Evolutionary conservation across 2,113 vertebrate species (phyloP).

Genomic region (Bos indicus): DNA sequence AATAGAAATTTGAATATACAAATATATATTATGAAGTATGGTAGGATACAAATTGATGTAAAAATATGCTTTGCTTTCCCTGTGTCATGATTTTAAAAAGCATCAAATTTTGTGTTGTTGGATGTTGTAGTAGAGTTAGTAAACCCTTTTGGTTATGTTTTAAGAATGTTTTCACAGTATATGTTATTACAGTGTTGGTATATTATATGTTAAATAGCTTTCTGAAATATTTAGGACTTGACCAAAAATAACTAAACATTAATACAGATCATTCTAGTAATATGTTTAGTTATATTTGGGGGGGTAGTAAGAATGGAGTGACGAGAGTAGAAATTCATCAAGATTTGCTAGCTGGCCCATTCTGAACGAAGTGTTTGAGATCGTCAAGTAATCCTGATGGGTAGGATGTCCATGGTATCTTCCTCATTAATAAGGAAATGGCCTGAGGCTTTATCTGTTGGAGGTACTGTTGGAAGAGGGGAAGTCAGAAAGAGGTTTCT

Average conservation of each 20-base stretch:
- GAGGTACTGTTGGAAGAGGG: not conserved
- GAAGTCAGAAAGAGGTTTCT: not conserved
- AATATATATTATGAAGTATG: slow-evolving; percentile 82
- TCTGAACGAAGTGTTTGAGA: slow-evolving; percentile 59
- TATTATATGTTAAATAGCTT: slow-evolving; percentile 64
- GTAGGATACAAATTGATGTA: slow-evolving; percentile 81
- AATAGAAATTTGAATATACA: slow-evolving; percentile 81
- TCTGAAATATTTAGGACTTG: slow-evolving; percentile 57
- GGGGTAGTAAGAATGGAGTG: slow-evolving; percentile 37
- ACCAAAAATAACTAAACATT: slow-evolving; percentile 62
- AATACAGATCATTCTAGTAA: slow-evolving; percentile 66
- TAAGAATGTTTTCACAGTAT: slow-evolving; percentile 81
- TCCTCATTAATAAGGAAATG: not conserved
- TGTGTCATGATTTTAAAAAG: slow-evolving; percentile 78
- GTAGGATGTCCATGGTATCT: not conserved
- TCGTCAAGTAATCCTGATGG: slow-evolving; percentile 35
- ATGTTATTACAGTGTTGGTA: slow-evolving; percentile 80
- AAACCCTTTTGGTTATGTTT: slow-evolving; percentile 73
- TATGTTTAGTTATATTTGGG: slow-evolving; percentile 45
- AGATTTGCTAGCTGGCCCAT: slow-evolving; percentile 22
- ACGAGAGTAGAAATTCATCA: slow-evolving; percentile 51
- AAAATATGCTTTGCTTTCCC: slow-evolving; percentile 81
- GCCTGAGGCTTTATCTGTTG: slow-evolving; percentile 8
- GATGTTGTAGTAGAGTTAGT: slow-evolving; percentile 74
- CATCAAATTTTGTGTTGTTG: slow-evolving; percentile 70